Evolutionary conservation across 2,888 invertebrate species (phyloP), one percentile per base, ranked within the genome.

Genomic region (Alcis repandata): DNA sequence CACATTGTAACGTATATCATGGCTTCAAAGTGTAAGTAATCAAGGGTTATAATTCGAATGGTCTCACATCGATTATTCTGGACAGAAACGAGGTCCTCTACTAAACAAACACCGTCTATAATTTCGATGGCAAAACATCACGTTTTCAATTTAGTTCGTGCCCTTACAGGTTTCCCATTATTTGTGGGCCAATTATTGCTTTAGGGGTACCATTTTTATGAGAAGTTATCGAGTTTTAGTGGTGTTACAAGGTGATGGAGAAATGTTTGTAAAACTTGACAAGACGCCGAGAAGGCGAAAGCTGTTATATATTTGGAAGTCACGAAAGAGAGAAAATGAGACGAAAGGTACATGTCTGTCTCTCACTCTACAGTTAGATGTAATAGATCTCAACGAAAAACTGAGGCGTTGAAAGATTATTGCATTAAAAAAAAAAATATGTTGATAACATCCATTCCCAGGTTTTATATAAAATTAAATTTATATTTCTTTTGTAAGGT

Each of bases 141-240:
- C 81, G 82, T 81, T 80, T 82, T 76, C 78, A 80, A 82, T 82
- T 79, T 79, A 70, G 67, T 75, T 65, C 71, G 75, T 72, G 73
- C 71, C 71, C 67, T 71, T 67, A 65, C 52, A 57, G 65, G 72
- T 70, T 69, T 70, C 68, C 60, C 41, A 69, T 72, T 78, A 76
- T 77, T 75, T 77, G 66, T 73, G 54, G 69, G 48, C 46, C 67
- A 67, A 71, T 77, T 78, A 82, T 80, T 76, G 77, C 72, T 75
- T 73, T 59, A 49, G 43, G 63, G 61, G 45, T 41, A 60, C 58
- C 67, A 46, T 67, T 71, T 70, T 52, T 60, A 53, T 62, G 54
- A 53, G 60, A 60, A 56, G 27, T 54, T 38, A 17, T 52, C 61
- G 60, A 43, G 38, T n/a, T 2, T 11, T 68, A 59, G 59, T 57